Base-by-base conservation (phyloP, 1,140 invertebrate species). In the Delia radicum region DNA sequence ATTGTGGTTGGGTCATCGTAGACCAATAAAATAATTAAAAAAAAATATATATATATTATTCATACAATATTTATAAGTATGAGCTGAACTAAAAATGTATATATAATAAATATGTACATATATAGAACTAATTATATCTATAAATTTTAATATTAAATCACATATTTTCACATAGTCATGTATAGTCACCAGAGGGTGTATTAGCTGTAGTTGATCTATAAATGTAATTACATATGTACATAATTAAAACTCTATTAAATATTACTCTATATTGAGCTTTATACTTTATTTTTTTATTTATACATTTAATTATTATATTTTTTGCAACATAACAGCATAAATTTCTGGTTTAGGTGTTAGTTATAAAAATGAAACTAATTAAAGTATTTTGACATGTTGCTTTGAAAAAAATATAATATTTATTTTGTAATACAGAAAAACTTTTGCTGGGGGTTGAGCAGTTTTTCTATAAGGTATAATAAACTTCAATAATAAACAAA, bases 341-440 rank as follows among this genome's bases (percentile, higher is more conserved):
- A 55, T 55, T 55, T 55, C n/a, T 8, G n/a, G 48, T 55, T 18
- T 24, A 55, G 48, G 46, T 55, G 46, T 55, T 21, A 55, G 18
- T 55, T 21, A 55, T n/a, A n/a, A n/a, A n/a, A 55, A 55, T 55
- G 48, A 55, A 55, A 55, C 48, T 55, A 55, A 55, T 55, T 55
- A 55, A 55, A 55, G 24, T 55, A 21, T n/a, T 55, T 2, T 55
- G 48, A 55, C 48, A 55, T n/a, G 48, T 55, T 55, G 48, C 21
- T 55, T 55, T 55, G 48, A 12, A 55, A 55, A 0, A 55, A 21
- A 55, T 24, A 21, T 55, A 55, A 37, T 37, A 10, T n/a, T n/a
- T 37, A 3, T 37, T 37, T 37, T 13, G 8, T 37, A 37, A 37
- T 1, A 37, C 8, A 37, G 1, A 10, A 3, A 37, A 37, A 37